Evolutionary conservation across 2,888 invertebrate genomes (phyloP), one percentile per base, ranked within the genome.

Genomic region (Beris morrisii): DNA sequence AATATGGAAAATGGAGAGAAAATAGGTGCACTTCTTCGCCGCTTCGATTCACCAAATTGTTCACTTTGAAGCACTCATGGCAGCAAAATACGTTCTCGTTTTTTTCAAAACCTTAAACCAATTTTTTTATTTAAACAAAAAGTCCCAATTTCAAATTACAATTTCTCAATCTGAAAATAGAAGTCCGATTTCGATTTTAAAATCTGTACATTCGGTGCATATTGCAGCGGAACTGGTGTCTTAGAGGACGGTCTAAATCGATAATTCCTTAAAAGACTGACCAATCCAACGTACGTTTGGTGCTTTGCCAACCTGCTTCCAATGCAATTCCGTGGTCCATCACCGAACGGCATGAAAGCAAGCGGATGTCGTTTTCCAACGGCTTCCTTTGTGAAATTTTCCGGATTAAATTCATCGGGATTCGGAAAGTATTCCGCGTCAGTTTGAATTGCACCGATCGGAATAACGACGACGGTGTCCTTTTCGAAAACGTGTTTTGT

Each of bases 391-490:
- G 79, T 75, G 74, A 86, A 86, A 71, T 86, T 77, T 13, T 86
- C 84, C 0, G 86, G 86, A 54, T 84, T 81, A 66, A 86, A 86
- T 52, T 79, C 81, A 4, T 84, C 79, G 1, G 87, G 87, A 11
- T 87, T 79, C 0, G 84, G 84, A 69, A 83, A 85, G 74, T 83
- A 79, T 4, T 82, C 78, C 0, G 83, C 82, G 69, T 85, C 84
- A 76, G 81, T 82, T 65, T 86, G 85, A 70, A 85, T 82, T 3
- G 82, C 81, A 66, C 80, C 78, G n/a, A 80, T 77, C 1, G 85
- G 83, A 31, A 85, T 78, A 31, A 83, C 77, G 1, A 84, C 76
- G 59, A 79, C 72, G 0, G 81, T 81, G 1, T 82, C 83, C 70
- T 82, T 78, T 59, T 83, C 82, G 67, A 84, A 80, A 2, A 77